Percentiles rank a stretch among this genome's conserved stretches.
Evolutionary conservation across 2,797 vertebrate genomes (phyloP).

Genomic region (Thripadectes ignobilis): DNA sequence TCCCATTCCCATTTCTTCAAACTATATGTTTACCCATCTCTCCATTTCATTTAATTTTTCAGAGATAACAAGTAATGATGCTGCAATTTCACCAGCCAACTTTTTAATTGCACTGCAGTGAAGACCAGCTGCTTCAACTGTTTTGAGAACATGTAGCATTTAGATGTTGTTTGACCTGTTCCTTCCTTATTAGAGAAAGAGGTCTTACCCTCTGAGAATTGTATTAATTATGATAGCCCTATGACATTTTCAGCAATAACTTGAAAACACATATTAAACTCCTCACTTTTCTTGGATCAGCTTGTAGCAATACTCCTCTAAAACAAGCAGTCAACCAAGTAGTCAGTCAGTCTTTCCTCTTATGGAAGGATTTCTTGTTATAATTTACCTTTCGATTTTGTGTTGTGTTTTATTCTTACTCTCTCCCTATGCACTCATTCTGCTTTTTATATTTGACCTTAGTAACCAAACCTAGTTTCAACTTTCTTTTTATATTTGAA

Average conservation of each 20-base stretch:
- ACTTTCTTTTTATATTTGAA: neutral
- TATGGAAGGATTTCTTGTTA: neutral
- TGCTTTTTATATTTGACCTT: neutral
- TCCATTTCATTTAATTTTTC: neutral
- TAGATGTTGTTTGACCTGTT: neutral
- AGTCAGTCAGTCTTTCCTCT: neutral
- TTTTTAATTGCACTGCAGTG: conserved; percentile 12
- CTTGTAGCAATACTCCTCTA: neutral
- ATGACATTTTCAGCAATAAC: neutral
- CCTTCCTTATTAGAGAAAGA: neutral
- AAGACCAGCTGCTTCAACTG: neutral
- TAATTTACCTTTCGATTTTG: neutral
- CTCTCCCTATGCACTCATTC: neutral
- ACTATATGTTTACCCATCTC: neutral
- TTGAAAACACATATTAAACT: neutral
- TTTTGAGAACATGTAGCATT: neutral
- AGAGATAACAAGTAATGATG: neutral
- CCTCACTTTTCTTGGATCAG: neutral
- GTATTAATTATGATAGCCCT: neutral
- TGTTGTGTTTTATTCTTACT: neutral
- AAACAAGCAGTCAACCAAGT: neutral
- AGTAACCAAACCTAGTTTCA: neutral
- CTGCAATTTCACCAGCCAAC: neutral
- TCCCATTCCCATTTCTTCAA: neutral
- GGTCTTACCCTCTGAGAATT: neutral